These are phyloP conservation scores for Mormyrops attenuatus DNA, from an alignment of 2,797 vertebrate species.

Conservation along the genomic window DNA sequence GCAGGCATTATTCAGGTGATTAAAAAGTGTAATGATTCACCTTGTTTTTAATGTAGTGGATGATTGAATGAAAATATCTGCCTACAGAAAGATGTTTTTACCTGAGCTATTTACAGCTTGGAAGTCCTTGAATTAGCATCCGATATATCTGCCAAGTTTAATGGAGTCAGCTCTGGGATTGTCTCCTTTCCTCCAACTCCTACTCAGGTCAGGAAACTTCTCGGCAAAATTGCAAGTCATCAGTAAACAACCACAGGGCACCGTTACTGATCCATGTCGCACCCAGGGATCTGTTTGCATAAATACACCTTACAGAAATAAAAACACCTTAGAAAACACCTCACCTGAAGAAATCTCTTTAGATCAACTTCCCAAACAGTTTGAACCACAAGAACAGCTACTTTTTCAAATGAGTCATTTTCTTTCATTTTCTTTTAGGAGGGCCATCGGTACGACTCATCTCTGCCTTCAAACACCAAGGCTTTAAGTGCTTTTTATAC, in stretches of 20 bases:
- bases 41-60: constrained; percentile 15
- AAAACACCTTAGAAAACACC: not conserved
- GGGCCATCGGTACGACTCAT: not conserved
- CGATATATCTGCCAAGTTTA: not conserved
- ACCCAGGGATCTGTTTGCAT: not conserved
- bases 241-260: not conserved
- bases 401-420: not conserved
- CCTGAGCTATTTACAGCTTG: not conserved
- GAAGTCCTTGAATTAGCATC: constrained; percentile 24
- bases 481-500: not conserved
- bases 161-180: not conserved
- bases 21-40: constrained; percentile 22
- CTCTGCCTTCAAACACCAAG: not conserved
- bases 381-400: not conserved
- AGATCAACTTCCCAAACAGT: not conserved
- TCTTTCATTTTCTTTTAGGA: constrained; percentile 41
- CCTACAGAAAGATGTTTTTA: constrained; percentile 11
- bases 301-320: not conserved
- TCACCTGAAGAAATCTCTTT: not conserved
- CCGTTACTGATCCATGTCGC: not conserved
- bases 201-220: not conserved
- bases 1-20: constrained; percentile 17
- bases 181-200: not conserved
- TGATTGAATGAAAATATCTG: constrained; percentile 17
- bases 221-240: not conserved